Evolutionary conservation across 2,888 invertebrate species (phyloP).

Genomic region (Bembecia ichneumoniformis): DNA sequence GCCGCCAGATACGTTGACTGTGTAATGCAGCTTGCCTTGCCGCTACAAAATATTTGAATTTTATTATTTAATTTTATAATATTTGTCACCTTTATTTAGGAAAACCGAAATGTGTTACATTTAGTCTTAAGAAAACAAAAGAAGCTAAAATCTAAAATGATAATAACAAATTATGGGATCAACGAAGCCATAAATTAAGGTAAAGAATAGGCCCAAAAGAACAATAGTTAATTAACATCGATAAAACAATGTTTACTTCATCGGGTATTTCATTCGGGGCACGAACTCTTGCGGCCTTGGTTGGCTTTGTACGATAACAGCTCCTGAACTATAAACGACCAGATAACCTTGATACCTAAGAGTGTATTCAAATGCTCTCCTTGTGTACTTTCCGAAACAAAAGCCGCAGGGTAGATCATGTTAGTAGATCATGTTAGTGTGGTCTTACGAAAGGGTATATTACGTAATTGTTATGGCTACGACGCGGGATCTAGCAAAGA

Average conservation of each 20-base stretch:
- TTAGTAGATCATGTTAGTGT: slow-evolving; percentile 3
- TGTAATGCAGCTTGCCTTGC: no score
- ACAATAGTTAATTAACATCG: slow-evolving; percentile 17
- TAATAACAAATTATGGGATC: neutral
- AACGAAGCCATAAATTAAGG: neutral
- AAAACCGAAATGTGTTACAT: no score
- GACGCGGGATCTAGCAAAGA: neutral
- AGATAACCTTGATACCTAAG: slow-evolving; percentile 9
- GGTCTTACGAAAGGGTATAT: slow-evolving; percentile 4
- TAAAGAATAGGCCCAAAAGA: slow-evolving; percentile 4
- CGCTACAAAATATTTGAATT: no score
- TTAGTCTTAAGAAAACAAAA: no score
- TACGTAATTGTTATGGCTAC: slow-evolving; percentile 7
- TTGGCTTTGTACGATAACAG: slow-evolving; percentile 30
- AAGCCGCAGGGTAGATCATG: neutral
- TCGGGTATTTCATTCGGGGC: slow-evolving; percentile 32
- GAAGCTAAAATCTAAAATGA: no score
- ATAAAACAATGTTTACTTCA: slow-evolving; percentile 20
- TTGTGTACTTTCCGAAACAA: neutral
- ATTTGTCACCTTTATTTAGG: no score
- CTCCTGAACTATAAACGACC: slow-evolving; percentile 21
- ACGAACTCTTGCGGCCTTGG: slow-evolving; percentile 32
- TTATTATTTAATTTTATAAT: no score
- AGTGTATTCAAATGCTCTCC: slow-evolving; percentile 2
- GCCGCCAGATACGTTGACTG: no score